Evolutionary conservation across 2,888 invertebrate species (phyloP), one percentile per base, ranked within the genome.

Genomic region (Hetaerina titia): DNA sequence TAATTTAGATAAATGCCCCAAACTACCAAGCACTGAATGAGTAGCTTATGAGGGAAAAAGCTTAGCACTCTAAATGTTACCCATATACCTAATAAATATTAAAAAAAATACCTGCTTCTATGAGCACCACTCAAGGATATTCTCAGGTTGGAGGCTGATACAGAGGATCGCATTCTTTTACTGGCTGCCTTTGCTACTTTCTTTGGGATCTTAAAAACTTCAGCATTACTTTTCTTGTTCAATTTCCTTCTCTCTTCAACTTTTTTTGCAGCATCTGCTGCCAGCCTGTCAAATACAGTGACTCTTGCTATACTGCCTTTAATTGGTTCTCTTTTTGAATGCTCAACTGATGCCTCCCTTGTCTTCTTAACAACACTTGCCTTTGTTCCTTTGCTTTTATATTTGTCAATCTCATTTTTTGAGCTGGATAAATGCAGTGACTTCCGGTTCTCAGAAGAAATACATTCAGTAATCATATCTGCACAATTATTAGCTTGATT

Each of bases 201-300:
- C 69, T 92, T 92, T 2, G 92, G 92, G 6, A 92, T n/a, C 56
- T 92, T 92, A 57, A 92, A 92, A 57, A 56, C n/a, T 15, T 81
- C 81, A 31, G 4, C 15, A 31, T 13, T 31, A 19, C 31, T 63
- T 60, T 92, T 69, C 74, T 31, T 92, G 11, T 22, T 63, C 56
- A 45, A n/a, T 64, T 92, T 92, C n/a, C 57, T 92, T 22, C 69
- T 92, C 11, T 64, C 92, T 15, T 92, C 92, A 15, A 56, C 74
- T 69, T 92, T 92, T n/a, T 13, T 92, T 11, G 92, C 92, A n/a
- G 64, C 92, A 92, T 92, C 92, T 22, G 92, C 92, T 22, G 92
- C 69, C 9, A 92, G 69, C 15, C 92, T 92, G 56, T 92, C 92
- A 92, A 92, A 92, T 6, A 92, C 92, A 92, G 69, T 92, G n/a